Base-by-base conservation (phyloP, 2,888 invertebrate species). In the Itoplectis maculator region DNA sequence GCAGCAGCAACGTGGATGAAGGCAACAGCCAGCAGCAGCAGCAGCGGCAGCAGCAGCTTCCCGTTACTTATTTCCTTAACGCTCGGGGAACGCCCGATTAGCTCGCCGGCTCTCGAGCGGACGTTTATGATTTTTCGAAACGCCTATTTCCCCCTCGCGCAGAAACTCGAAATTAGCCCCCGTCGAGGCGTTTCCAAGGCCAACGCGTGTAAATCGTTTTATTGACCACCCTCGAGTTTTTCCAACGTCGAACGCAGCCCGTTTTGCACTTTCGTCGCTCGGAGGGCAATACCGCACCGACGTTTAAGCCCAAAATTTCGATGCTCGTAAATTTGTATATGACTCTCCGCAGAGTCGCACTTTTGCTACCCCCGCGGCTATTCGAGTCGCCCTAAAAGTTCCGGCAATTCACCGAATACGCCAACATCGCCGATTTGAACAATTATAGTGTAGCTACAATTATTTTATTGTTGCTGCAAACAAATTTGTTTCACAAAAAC, bases 121-220 rank as follows among this genome's bases (percentile, higher is more conserved):
- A 54, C 49, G 63, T 84, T 84, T 83, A 84, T 79, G 83, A 83
- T 84, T 81, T 78, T 84, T 76, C 81, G 68, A 56, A 80, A 77
- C 85, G 79, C 77, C 79, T 74, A 73, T 83, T 83, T 81, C 56
- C 42, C 81, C 54, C 66, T 47, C 29, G 29, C 29, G 29, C 29
- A 15, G 51, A 82, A 85, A 72, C 78, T 47, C 75, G 51, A 78
- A 81, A 69, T 74, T 69, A 77, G 72, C 54, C 76, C 40, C 74
- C 29, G 29, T 68, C 49, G 68, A 73, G 42, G 79, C 29, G 70
- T 23, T 72, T 23, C 69, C 75, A 47, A 47, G 45, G 65, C 70
- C 59, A 49, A 29, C 29, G 29, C 29, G 29, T 29, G 82, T 89
- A 89, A 89, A 90, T 89, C 85, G 88, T 85, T 90, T 90, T 90